Percentiles rank a stretch among this genome's conserved stretches.
Conservation (phyloP, 2,888 invertebrate genomes). For the Sesamia inferens region DNA sequence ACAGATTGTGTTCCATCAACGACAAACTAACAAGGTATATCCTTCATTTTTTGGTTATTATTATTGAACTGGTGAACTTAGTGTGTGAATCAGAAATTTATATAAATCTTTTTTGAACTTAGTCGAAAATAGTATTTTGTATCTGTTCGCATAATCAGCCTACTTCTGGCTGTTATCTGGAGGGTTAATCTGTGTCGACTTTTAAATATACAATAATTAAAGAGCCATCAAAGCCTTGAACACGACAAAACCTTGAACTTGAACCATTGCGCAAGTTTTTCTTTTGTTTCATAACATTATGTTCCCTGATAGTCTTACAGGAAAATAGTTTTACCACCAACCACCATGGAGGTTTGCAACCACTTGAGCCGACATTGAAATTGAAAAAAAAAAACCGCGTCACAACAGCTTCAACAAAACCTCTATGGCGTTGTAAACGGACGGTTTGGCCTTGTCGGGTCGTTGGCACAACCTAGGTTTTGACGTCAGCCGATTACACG, state of each 20-base stretch:
- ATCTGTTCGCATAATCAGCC: not conserved
- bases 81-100: not conserved
- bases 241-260: slow-evolving; percentile 13
- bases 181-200: not conserved
- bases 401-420: slow-evolving; percentile 71
- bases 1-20: slow-evolving; percentile 17
- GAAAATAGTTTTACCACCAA: not conserved
- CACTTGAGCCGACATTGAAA: slow-evolving; percentile 52
- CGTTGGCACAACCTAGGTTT: slow-evolving; percentile 76
- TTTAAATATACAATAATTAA: not conserved
- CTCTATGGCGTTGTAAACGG: slow-evolving; percentile 73
- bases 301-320: not conserved
- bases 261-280: not conserved
- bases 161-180: not conserved
- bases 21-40: slow-evolving; percentile 4
- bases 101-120: not conserved
- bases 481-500: slow-evolving; percentile 72
- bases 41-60: slow-evolving; percentile 9
- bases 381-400: slow-evolving; percentile 62
- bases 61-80: not conserved
- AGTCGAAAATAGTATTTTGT: not conserved
- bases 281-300: not conserved
- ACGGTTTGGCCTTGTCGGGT: slow-evolving; percentile 77
- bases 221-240: not conserved
- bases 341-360: not conserved